Conservation (phyloP, 2,113 vertebrate species). For the Erinaceus europaeus region DNA sequence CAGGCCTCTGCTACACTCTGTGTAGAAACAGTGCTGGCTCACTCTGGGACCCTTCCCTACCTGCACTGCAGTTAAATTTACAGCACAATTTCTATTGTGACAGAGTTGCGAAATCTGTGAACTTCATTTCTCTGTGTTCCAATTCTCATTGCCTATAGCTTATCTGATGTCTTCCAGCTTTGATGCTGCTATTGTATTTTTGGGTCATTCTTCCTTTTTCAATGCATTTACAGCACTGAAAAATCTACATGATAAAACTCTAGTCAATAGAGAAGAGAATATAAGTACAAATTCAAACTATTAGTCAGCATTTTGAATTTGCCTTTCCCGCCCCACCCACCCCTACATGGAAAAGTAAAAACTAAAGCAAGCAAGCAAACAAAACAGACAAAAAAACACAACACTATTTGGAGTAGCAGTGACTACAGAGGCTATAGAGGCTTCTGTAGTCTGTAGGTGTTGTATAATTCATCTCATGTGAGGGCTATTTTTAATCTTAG, state of each 20-base stretch:
- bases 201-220: neutral
- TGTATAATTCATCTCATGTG: neutral
- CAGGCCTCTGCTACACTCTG: neutral
- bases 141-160: neutral
- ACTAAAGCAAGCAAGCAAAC: too few relatives aligned
- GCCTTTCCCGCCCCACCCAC: neutral
- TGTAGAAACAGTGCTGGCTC: neutral
- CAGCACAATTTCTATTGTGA: constrained; percentile 6
- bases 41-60: neutral
- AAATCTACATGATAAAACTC: constrained; percentile 13
- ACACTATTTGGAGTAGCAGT: neutral
- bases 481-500: neutral
- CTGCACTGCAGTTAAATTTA: neutral
- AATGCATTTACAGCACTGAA: neutral
- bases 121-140: neutral
- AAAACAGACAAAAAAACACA: neutral
- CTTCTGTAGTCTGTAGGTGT: neutral
- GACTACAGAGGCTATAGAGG: neutral
- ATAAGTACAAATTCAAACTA: neutral
- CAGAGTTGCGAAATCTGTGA: neutral
- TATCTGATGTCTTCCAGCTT: neutral
- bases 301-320: neutral
- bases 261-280: constrained; percentile 17
- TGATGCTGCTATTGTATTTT: neutral
- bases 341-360: too few relatives aligned